Evolutionary conservation across 2,888 invertebrate genomes (phyloP).

Genomic region (Pachydiplax longipennis): DNA sequence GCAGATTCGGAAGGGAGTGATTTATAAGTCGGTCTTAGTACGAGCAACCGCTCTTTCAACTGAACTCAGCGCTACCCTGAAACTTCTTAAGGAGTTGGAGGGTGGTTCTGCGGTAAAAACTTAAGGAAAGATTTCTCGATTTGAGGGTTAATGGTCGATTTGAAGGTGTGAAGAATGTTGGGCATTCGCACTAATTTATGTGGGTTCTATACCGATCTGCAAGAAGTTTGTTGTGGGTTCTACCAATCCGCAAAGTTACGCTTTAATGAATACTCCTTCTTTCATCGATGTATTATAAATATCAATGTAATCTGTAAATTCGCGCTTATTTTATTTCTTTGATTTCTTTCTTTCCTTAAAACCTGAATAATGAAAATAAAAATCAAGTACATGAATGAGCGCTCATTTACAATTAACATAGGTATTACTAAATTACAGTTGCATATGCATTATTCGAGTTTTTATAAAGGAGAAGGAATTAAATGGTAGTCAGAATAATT

Average conservation of each 20-base stretch:
- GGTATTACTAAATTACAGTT: too few species aligned
- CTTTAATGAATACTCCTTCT: too few species aligned
- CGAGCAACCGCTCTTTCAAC: not conserved
- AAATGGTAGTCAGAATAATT: not conserved
- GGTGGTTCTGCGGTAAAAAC: not conserved
- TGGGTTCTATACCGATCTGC: not conserved
- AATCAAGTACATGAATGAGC: too few species aligned
- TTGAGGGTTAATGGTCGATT: not conserved
- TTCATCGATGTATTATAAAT: not conserved
- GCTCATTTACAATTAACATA: too few species aligned
- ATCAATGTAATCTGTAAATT: not conserved
- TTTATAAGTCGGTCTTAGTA: slow-evolving; percentile 30
- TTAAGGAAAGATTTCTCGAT: not conserved
- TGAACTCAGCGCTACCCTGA: not conserved
- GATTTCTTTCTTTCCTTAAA: not conserved
- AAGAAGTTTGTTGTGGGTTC: too few species aligned
- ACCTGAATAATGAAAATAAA: too few species aligned
- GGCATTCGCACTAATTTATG: not conserved
- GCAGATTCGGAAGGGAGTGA: slow-evolving; percentile 29
- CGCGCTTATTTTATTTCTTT: too few species aligned
- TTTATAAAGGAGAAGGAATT: not conserved
- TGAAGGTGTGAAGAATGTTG: not conserved
- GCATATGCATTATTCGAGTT: too few species aligned
- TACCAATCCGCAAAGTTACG: too few species aligned
- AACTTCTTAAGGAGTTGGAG: not conserved